phyloP scores from a whole-genome alignment of 1,140 invertebrate genomes.

The Hetaerina americana region DNA sequence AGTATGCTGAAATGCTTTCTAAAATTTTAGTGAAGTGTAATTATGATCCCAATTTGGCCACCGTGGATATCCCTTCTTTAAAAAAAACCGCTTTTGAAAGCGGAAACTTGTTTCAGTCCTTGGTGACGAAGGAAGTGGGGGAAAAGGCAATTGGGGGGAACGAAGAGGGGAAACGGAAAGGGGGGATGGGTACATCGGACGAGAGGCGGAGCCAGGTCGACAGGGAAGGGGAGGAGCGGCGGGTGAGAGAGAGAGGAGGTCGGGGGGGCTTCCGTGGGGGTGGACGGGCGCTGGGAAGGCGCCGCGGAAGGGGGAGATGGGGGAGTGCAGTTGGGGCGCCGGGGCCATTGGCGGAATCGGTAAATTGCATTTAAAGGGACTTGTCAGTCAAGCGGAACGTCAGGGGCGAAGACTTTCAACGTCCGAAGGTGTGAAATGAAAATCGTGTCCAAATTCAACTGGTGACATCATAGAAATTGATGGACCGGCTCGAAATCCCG shows the following conservation, averaged over 20 bases:
- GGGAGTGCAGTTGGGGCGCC: constrained; percentile 16
- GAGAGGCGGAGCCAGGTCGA: not conserved
- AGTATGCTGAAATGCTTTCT: no score
- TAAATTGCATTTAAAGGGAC: not conserved
- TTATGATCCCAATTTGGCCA: no score
- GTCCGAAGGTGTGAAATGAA: not conserved
- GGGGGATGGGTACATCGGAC: not conserved
- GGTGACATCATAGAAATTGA: not conserved
- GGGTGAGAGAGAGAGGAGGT: not conserved
- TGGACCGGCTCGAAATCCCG: not conserved
- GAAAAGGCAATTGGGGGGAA: no score
- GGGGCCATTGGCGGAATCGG: constrained; percentile 13
- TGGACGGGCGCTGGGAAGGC: constrained; percentile 18
- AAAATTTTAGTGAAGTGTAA: no score
- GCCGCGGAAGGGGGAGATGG: constrained; percentile 17
- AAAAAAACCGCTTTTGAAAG: not conserved
- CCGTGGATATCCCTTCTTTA: no score
- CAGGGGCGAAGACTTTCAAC: not conserved
- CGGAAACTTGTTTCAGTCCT: not conserved
- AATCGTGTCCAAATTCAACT: not conserved
- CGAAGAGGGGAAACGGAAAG: no score
- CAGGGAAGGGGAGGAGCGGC: not conserved
- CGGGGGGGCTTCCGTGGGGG: not conserved
- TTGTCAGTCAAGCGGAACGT: not conserved
- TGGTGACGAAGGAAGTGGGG: not conserved